Conservation (phyloP, 2,797 vertebrate species). For the Aeoliscus strigatus region DNA sequence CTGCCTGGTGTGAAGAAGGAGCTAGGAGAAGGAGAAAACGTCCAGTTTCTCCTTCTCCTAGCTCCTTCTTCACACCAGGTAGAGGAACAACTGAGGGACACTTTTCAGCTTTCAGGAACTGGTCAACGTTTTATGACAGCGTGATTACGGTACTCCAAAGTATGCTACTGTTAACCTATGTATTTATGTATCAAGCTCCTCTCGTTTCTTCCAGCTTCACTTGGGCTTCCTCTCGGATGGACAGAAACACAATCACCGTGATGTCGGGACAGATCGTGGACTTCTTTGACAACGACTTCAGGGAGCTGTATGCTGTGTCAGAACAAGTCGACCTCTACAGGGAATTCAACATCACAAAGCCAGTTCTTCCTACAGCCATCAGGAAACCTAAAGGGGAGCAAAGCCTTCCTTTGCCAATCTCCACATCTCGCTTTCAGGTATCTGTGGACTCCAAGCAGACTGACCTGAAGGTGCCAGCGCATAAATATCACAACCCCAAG, state of each 20-base stretch:
- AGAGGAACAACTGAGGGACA: too few species aligned
- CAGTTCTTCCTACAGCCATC: slow-evolving; percentile 48
- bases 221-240: slow-evolving; percentile 87
- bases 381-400: slow-evolving; percentile 48
- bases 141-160: too few species aligned
- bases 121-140: too few species aligned
- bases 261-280: slow-evolving; percentile 89
- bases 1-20: too few species aligned
- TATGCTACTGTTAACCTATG: too few species aligned
- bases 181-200: background rate
- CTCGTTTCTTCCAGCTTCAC: slow-evolving; percentile 79
- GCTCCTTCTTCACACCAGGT: too few species aligned
- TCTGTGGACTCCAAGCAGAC: slow-evolving; percentile 53
- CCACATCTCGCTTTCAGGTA: slow-evolving; percentile 73
- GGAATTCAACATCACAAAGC: slow-evolving; percentile 81
- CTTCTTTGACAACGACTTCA: slow-evolving; percentile 87
- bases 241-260: slow-evolving; percentile 87
- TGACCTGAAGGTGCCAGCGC: slow-evolving; percentile 78
- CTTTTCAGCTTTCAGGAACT: too few species aligned
- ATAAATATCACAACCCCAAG: slow-evolving; percentile 94
- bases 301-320: slow-evolving; percentile 89
- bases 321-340: slow-evolving; percentile 84
- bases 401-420: slow-evolving; percentile 24
- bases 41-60: too few species aligned
- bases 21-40: too few species aligned